phyloP scores from a whole-genome alignment of 2,797 vertebrate species.

The Lutra lutra region DNA sequence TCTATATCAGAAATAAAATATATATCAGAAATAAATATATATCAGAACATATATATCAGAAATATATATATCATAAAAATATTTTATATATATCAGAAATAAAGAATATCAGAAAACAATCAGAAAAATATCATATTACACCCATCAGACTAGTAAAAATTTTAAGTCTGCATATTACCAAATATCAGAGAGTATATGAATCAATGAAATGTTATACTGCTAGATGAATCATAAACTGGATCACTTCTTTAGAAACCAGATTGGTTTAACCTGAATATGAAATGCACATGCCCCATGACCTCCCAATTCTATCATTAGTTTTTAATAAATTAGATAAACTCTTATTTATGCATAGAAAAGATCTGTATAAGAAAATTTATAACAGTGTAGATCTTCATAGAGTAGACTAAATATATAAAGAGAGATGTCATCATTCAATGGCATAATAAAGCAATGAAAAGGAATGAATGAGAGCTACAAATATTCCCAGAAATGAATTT shows the following conservation, averaged over 20 bases:
- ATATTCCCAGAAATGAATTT: background rate
- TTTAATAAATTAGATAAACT: constrained; percentile 31
- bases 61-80: no score
- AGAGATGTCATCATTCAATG: background rate
- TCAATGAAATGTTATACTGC: background rate
- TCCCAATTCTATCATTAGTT: background rate
- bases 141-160: background rate
- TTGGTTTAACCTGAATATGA: background rate
- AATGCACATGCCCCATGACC: background rate
- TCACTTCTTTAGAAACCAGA: background rate
- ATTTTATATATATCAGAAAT: no score
- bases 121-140: background rate
- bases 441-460: background rate
- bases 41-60: no score
- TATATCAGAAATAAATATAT: no score
- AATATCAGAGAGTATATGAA: background rate
- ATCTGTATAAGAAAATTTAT: background rate
- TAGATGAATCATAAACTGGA: background rate
- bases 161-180: background rate
- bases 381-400: background rate
- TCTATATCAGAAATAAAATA: no score
- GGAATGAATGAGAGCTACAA: background rate
- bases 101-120: background rate
- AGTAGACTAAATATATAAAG: background rate
- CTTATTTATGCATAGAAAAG: background rate